Base-by-base conservation (phyloP, 2,888 invertebrate species). In the Megastigmus dorsalis region DNA sequence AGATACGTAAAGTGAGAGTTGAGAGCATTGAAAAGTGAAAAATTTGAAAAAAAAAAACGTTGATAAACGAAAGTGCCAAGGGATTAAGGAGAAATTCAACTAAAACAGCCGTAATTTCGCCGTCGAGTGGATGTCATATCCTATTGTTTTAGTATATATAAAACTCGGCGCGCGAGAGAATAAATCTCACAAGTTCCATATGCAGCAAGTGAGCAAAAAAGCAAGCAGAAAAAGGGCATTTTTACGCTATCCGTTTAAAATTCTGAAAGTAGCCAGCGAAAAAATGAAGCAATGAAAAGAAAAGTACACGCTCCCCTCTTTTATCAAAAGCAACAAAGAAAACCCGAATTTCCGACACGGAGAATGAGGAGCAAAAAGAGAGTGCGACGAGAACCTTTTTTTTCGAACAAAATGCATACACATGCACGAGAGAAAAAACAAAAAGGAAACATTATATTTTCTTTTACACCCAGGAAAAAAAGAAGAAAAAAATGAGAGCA, bases 11-110 rank as follows among this genome's bases (percentile, higher is more conserved):
- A 62, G 48, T 41, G 74, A 78, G 63, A 77, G 70, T 45, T 50
- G 15, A 69, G 60, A 59, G 26, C 38, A 74, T 30, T 10, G 6
- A 52, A 59, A 75, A 54, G 38, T 59, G 50, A 55, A 43, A 54
- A 50, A 57, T 43, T n/a, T n/a, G n/a, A n/a, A n/a, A 65, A 38
- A 62, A 74, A 72, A 74, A 76, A 75, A 77, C 48, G 62, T 60
- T 71, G 63, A 66, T 75, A 78, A 66, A 80, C 74, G 73, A 78
- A 84, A 82, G 82, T 84, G 85, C 83, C 83, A 85, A 83, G 81
- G 77, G 78, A 81, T 77, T 74, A 72, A 79, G 72, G 71, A 72
- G 63, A 75, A 62, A 54, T 38, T n/a, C n/a, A 5, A 41, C 36
- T 18, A 36, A 63, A 33, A 66, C n/a, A 70, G 38, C 43, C 26